A percentile compares a stretch with the other conserved stretches of the same genome.
Evolutionary conservation across 2,797 vertebrate genomes (phyloP).

Genomic region (Ispidina picta): DNA sequence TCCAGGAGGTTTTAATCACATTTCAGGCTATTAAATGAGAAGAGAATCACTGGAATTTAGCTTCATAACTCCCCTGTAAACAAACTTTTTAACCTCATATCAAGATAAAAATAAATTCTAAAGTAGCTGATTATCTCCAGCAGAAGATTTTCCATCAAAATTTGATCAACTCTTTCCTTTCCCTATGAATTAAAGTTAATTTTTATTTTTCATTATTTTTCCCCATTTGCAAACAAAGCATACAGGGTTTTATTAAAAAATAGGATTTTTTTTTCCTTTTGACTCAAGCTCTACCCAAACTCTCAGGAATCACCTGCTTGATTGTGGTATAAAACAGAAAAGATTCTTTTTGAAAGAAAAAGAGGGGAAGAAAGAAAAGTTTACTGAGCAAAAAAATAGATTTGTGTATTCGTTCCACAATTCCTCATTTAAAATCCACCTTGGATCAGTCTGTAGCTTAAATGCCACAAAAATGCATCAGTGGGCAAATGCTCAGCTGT

Average conservation of each 20-base stretch:
- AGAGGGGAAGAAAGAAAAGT: not conserved
- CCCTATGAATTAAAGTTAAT: not conserved
- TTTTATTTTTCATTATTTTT: not conserved
- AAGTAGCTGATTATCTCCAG: constrained; percentile 27
- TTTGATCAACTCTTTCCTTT: not conserved
- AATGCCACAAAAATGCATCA: accelerated
- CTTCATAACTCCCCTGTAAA: constrained; percentile 55
- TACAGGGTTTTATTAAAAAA: not conserved
- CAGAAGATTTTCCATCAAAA: not conserved
- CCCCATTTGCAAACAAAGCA: not conserved
- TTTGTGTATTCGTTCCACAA: not conserved
- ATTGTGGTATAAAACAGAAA: not conserved
- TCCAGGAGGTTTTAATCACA: constrained; percentile 61
- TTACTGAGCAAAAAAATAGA: not conserved
- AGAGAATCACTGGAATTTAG: constrained; percentile 62
- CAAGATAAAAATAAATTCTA: constrained; percentile 46
- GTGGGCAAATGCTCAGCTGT: not conserved
- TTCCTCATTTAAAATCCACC: not conserved
- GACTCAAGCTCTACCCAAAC: not conserved
- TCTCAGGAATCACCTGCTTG: not conserved
- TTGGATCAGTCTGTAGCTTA: not conserved
- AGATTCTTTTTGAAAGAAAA: not conserved
- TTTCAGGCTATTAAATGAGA: constrained; percentile 62
- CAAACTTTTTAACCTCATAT: constrained; percentile 48
- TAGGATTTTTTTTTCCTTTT: not conserved